Base-by-base conservation (phyloP, 2,113 vertebrate species). In the Anser brachyrhynchus region DNA sequence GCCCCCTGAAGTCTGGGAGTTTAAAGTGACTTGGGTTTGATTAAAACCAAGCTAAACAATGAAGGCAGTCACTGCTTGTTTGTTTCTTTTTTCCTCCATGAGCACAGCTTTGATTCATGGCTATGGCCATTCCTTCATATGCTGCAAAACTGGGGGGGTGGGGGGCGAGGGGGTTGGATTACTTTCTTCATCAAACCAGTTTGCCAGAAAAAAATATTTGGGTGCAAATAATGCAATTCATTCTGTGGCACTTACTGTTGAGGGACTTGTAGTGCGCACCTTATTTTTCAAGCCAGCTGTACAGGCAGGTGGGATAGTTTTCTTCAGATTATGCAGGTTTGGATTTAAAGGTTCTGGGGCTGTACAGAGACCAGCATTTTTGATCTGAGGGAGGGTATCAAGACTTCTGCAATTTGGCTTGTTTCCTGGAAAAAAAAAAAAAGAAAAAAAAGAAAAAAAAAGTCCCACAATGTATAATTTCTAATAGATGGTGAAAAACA, bases 281-380 rank as follows among this genome's bases (percentile, higher is more conserved):
- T 65, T 88, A 88, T 20, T 84, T 19, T 7, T 3, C 17, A 8
- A 72, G 66, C 44, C 28, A 69, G 41, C 54, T 79, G 5, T 6
- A 62, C 0, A 0, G 43, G 25, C 28, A 61, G 23, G 54, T 0
- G 1, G 37, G 62, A 67, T 0, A 2, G 25, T 55, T 79, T 28
- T 91, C 59, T 44, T 84, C 22, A 11, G 35, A 59, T 0, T 1
- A 6, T 13, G 33, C 4, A 66, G 7, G 17, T 71, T 82, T 90
- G n/a, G 18, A 51, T 41, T 4, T 19, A 26, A 33, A 70, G 19
- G 44, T 25, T 76, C 49, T 37, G 26, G 35, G 57, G 44, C 46
- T 52, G 35, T 39, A 35, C 59, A 78, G 44, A 14, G 8, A n/a
- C 5, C 20, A 54, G 23, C 70, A 67, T 43, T 78, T 67, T 44